Evolutionary conservation across 2,888 invertebrate genomes (phyloP).

Genomic region (Crocallis elinguaria): DNA sequence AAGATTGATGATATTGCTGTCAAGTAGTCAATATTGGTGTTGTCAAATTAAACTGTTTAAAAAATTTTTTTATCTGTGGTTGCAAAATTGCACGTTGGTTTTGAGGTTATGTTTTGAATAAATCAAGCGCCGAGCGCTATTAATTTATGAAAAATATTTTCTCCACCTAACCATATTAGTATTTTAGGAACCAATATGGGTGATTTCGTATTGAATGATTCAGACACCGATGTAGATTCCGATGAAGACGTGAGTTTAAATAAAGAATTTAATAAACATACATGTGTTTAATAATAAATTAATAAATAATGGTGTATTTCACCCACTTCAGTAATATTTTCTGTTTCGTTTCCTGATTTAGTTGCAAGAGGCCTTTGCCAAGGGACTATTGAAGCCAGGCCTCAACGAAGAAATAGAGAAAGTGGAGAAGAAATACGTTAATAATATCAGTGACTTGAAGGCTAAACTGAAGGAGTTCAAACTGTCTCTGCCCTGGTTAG

Average conservation of each 20-base stretch:
- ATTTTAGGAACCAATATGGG: conserved; percentile 51
- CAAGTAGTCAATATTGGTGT: too few species aligned
- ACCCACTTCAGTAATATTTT: not conserved
- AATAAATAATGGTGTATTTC: not conserved
- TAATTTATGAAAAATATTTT: too few species aligned
- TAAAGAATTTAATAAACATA: too few species aligned
- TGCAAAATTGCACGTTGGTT: too few species aligned
- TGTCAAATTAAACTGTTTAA: too few species aligned
- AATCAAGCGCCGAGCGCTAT: too few species aligned
- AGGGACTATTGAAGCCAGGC: conserved; percentile 94
- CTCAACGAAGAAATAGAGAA: conserved; percentile 88
- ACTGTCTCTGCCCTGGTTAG: conserved; percentile 92
- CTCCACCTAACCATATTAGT: not conserved
- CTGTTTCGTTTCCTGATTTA: conserved; percentile 56
- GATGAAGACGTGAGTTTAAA: conserved; percentile 81
- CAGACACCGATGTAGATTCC: conserved; percentile 82
- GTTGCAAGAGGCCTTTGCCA: conserved; percentile 95
- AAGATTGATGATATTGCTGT: too few species aligned
- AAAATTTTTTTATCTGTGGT: too few species aligned
- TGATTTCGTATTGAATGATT: conserved; percentile 76
- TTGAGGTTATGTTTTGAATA: too few species aligned
- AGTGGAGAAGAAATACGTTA: conserved; percentile 85
- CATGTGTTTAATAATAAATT: not conserved
- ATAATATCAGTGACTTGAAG: conserved; percentile 90
- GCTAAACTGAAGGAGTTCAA: conserved; percentile 89